Base-by-base conservation (phyloP, 2,888 invertebrate genomes). In the Penaeus monodon region DNA sequence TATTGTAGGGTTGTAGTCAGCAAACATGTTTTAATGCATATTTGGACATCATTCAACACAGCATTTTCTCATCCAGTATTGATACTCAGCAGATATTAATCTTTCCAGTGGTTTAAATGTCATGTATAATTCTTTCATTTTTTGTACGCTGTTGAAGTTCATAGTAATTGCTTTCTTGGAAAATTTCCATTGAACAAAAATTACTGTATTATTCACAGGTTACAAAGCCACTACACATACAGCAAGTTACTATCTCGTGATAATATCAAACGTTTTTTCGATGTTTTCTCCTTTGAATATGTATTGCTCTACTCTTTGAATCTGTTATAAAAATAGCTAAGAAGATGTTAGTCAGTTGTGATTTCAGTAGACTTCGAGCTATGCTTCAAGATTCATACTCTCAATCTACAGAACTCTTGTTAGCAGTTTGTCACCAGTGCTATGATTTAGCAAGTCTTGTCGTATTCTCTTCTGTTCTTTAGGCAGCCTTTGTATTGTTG, bases 1-100 rank as follows among this genome's bases (percentile, higher is more conserved):
- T 86, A 74, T 38, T 77, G 66, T 76, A 66, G 68, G 78, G 84
- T 80, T 76, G 84, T 86, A 86, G 81, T 64, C 77, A 68, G 77
- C 82, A 76, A 66, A 76, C 66, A 29, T 68, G 77, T 82, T 82
- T 81, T 65, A 68, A 78, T 49, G 65, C 77, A 49, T 77, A 44
- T 65, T 77, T 65, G 64, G 29, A 77, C 74, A 38, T 66, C 38
- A 38, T n/a, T 63, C 27, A 65, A 22, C 63, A 33, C 33, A 74
- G 57, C 64, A 74, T 24, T 74, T 64, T 74, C 74, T 64, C 82
- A 82, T 82, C 82, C 77, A 49, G 63, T 77, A 57, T 64, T 73
- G 74, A 74, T 82, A 85, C 80, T 29, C 79, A 79, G 85, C 80
- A 77, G 77, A 74, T 38, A 74, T 64, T 80, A 24, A 63, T 77